Base-by-base conservation (phyloP, 2,797 vertebrate species). In the Tragopan temminckii region DNA sequence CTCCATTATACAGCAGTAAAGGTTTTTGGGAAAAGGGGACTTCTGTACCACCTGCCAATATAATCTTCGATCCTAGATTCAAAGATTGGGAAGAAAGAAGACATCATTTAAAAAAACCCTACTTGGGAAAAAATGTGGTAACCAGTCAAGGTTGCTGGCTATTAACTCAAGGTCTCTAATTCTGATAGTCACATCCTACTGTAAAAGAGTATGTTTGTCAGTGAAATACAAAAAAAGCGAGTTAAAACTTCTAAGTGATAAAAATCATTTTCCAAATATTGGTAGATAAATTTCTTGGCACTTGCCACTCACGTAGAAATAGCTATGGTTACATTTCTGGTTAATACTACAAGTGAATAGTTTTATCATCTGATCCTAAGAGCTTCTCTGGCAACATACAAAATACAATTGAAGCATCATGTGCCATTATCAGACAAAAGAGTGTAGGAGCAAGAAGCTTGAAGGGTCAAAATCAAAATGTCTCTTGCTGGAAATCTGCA, bases 1-100 rank as follows among this genome's bases (percentile, higher is more conserved):
- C 99, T 53, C 99, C 99, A 6, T 99, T 99, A 96, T 99, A 98
- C 61, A 99, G 89, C 80, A 99, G 98, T 97, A 99, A 96, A 96
- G 99, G 99, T 91, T 98, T 99, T 78, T 99, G 98, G 94, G 98
- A 99, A 97, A 98, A 99, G 25, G 98, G 99, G 67, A 99, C 97
- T 40, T 98, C 97, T 1, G 98, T 99, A 93, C 97, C 97, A 58
- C 99, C 99, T 75, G 99, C 99, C 94, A 99, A 97, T 94, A 99
- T 98, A 92, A 99, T 98, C 97, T 96, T 98, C 33, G 98, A 98
- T 25, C 99, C 99, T 99, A 85, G 24, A 93, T 96, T 71, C 89
- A 64, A 96, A 96, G 33, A 94, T 27, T 13, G 59, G 64, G 27
- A 76, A 40, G 80, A 93, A 75, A 84, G 48, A 88, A 14, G 9